Base-by-base conservation (phyloP, 2,113 vertebrate species). In the Plecturocebus donacophilus region DNA sequence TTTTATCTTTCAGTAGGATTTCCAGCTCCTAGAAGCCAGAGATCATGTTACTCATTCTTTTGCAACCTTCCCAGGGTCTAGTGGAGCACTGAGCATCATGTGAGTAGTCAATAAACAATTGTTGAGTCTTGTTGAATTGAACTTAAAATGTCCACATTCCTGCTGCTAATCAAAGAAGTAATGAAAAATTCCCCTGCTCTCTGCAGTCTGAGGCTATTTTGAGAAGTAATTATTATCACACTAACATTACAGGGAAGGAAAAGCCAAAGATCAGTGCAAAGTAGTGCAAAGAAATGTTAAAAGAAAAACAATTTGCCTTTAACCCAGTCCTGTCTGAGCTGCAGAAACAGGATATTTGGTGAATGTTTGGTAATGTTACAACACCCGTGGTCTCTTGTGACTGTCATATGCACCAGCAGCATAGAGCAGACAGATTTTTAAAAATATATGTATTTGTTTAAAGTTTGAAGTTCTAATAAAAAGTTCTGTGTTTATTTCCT, bases 391-490 rank as follows among this genome's bases (percentile, higher is more conserved):
- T 45, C 32, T 75, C 47, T 49, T 91, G 76, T 85, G 94, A 90
- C 16, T 79, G 52, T 94, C 97, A 92, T 85, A 56, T 88, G 90
- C 14, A 71, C 47, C 70, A 76, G 87, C 10, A 38, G 66, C 25
- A 32, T 0, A 11, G 38, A 38, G 25, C 14, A 73, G 76, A 61
- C 8, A 54, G 38, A 64, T 32, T 49, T 86, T 84, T 82, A 35
- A 71, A 42, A 10, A 20, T 64, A 30, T 64, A 32, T 64, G 2
- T 64, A 71, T 42, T 16, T 20, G 40, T 83, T 47, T 66, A 23
- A 86, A 84, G 40, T 27, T 58, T 58, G 40, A 92, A 84, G 27
- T 94, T 91, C 47, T 89, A 88, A 71, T 70, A 68, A 87, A 96
- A 76, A 30, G 45, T 38, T 95, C 77, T 82, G 14, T 77, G 84